phyloP scores from a whole-genome alignment of 2,797 vertebrate genomes.

The Coranthus polyacanthus region DNA sequence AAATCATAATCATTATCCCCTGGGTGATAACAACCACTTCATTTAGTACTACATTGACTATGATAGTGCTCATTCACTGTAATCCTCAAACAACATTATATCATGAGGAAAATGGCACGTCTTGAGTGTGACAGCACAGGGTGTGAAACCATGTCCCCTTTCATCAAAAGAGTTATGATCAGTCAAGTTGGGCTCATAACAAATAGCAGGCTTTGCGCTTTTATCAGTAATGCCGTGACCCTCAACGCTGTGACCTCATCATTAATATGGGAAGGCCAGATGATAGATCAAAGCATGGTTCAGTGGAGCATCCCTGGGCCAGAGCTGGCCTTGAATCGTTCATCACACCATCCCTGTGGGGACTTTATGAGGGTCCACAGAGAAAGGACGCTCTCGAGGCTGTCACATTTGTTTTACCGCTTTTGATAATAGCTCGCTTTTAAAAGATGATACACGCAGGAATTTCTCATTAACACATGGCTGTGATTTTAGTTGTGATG shows the following conservation, averaged over 20 bases:
- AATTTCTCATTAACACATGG: constrained; percentile 55
- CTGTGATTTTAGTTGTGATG: constrained; percentile 45
- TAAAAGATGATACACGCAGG: constrained; percentile 64
- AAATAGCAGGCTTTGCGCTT: constrained; percentile 84
- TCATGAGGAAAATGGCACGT: constrained; percentile 68
- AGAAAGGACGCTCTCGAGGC: constrained; percentile 72
- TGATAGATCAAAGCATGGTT: constrained; percentile 86
- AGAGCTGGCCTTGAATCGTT: constrained; percentile 83
- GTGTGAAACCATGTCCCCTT: constrained; percentile 78
- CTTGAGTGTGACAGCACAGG: constrained; percentile 66
- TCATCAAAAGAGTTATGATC: constrained; percentile 84
- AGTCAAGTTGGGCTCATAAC: constrained; percentile 79
- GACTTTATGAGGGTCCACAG: constrained; percentile 70
- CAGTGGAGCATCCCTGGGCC: constrained; percentile 81
- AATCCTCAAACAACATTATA: constrained; percentile 69
- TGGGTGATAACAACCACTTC: constrained; percentile 71
- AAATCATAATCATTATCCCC: constrained; percentile 53
- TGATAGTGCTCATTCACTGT: constrained; percentile 70
- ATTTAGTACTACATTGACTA: constrained; percentile 69
- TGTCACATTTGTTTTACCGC: constrained; percentile 83
- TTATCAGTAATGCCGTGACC: constrained; percentile 85
- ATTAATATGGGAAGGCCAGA: constrained; percentile 85
- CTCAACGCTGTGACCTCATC: constrained; percentile 86
- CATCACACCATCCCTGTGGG: constrained; percentile 77
- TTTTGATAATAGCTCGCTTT: constrained; percentile 75